A percentile compares a stretch with the other conserved stretches of the same genome.
These are phyloP conservation scores for Ibidorhyncha struthersii DNA, from an alignment of 2,113 vertebrate species.

Conservation along the genomic window DNA sequence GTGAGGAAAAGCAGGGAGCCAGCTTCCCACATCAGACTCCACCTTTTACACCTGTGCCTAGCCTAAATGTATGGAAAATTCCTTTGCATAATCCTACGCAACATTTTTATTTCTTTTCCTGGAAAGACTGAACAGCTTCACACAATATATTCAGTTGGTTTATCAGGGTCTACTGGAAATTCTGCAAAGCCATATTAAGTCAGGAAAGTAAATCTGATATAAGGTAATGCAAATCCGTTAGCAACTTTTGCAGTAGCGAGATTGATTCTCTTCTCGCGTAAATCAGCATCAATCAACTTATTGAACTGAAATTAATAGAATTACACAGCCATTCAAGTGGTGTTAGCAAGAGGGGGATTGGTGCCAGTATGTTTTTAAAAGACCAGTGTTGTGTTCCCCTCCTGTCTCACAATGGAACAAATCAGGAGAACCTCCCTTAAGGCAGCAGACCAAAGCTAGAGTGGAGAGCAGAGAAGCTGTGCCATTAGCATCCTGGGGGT, in stretches of 20 bases:
- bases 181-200: background rate
- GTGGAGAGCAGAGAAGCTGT: background rate
- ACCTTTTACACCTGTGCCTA: background rate
- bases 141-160: background rate
- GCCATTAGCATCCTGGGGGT: background rate
- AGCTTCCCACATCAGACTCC: background rate
- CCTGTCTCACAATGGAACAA: background rate
- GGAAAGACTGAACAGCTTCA: background rate
- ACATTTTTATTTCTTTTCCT: background rate
- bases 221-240: background rate
- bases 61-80: background rate
- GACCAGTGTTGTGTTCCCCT: rapidly evolving
- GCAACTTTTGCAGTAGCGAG: background rate
- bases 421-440: background rate
- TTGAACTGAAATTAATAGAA: background rate
- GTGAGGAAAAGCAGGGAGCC: background rate
- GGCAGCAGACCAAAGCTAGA: background rate
- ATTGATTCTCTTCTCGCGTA: background rate
- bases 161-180: background rate
- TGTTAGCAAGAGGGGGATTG: background rate
- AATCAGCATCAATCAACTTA: background rate
- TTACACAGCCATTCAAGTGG: background rate
- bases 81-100: background rate
- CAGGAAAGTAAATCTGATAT: background rate
- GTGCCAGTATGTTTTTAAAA: background rate